Evolutionary conservation across 2,797 vertebrate genomes (phyloP).

Genomic region (Gallinago stenura): DNA sequence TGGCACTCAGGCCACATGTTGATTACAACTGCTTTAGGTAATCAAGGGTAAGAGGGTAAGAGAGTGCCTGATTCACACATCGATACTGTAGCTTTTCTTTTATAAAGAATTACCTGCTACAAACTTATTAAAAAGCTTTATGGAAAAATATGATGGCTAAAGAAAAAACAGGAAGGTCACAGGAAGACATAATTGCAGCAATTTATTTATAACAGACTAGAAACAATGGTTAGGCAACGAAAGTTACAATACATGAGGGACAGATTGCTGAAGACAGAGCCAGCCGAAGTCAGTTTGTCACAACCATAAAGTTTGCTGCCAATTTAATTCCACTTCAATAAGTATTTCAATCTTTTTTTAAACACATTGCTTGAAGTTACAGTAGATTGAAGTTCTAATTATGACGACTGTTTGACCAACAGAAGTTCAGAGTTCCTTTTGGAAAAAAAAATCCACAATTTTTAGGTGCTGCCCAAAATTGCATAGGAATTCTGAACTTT

Average conservation of each 20-base stretch:
- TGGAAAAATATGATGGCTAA: neutral
- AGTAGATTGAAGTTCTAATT: neutral
- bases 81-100: neutral
- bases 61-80: neutral
- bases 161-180: conserved; percentile 47
- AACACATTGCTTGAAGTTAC: neutral
- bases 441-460: neutral
- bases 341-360: neutral
- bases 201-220: conserved; percentile 49
- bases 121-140: neutral
- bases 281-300: conserved; percentile 26
- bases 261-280: conserved; percentile 40
- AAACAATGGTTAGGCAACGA: conserved; percentile 55
- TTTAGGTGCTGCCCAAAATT: neutral
- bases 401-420: neutral
- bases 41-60: neutral
- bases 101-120: neutral
- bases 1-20: neutral
- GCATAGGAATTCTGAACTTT: neutral
- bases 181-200: conserved; percentile 31
- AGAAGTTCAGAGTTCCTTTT: neutral
- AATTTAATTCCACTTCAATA: conserved; percentile 8
- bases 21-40: neutral
- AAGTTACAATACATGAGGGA: neutral
- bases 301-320: neutral